Evolutionary conservation across 2,113 vertebrate species (phyloP), one percentile per base, ranked within the genome.

Genomic region (Pleuronectes platessa): DNA sequence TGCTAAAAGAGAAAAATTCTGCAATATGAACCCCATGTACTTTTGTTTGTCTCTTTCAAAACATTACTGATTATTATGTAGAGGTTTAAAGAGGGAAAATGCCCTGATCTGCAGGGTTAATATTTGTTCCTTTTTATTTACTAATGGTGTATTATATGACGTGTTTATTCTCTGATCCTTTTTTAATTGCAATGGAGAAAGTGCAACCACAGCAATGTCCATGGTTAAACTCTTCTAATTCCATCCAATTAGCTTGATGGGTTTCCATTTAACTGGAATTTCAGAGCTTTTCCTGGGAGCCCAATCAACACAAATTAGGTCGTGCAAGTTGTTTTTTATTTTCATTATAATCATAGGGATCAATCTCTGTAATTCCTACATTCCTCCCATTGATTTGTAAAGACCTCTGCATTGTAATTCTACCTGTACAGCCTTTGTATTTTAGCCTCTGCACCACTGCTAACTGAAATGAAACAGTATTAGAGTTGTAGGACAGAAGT

Each of bases 211-310:
- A 18, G 23, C 56, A 68, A 42, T 37, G 31, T 74, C 40, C 9
- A 20, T 53, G 74, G 26, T 40, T 40, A 74, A 71, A 77, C 24
- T 26, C 65, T 23, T 60, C 71, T 59, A 54, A 79, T 63, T 60
- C n/a, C 27, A 71, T 13, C 49, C 49, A 73, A 71, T 81, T 85
- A 69, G n/a, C 12, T 59, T 75, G 66, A 82, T 85, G 60, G 27
- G 24, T 69, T 61, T 75, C 37, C 66, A 59, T 78, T 73, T 8
- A 61, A 70, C 4, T 74, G 35, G 62, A 61, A 40, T 68, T 75
- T 64, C 20, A 59, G 49, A 54, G 35, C 4, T 67, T 40, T 20
- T n/a, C 58, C 58, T 35, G 2, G 24, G 37, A 68, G 68, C 54
- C 17, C 11, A 31, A 53, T 63, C 26, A 55, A 74, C 61, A 63